Evolutionary conservation across 2,888 invertebrate genomes (phyloP), one percentile per base, ranked within the genome.

Genomic region (Cremastinae sp.): DNA sequence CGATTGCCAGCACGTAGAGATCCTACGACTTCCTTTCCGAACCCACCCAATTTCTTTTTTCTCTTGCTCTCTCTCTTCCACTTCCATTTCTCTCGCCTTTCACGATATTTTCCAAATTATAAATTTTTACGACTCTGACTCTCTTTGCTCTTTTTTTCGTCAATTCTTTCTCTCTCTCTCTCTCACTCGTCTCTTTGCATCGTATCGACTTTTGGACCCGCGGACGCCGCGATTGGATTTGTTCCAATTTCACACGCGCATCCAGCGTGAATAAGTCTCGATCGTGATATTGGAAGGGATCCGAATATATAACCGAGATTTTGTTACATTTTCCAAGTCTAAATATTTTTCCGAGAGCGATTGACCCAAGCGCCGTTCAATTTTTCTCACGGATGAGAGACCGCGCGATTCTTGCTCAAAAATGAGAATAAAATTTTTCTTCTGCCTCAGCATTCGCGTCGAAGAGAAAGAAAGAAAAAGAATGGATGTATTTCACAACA

Each of bases 71-170:
- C 54, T 47, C 51, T 47, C 51, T 53, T 64, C 51, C 54, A 28
- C 71, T 61, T 59, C 62, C 51, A 51, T 62, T 64, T 61, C 64
- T 58, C 54, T 69, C 62, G 64, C 62, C 71, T 74, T 53, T 59
- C 76, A 72, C 78, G 82, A 84, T 86, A 88, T 89, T 89, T 90
- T 90, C 89, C 90, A 89, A 89, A 89, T 90, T 90, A 87, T 90
- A 88, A 90, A 90, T 88, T 90, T 90, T 90, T 90, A 90, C 87
- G 89, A 89, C 78, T 79, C 77, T 75, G 79, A 68, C 54, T 74
- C 5, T 5, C 5, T 5, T 28, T 5, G 28, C 28, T 74, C 5
- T 5, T 28, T 5, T 28, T 5, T 2, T 5, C 28, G 28, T 28
- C 5, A 2, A 5, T 28, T 28, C 34, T 28, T 64, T 69, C 73